These are phyloP conservation scores for Sebastolobus alascanus DNA, from an alignment of 2,797 vertebrate species.

Conservation along the genomic window DNA sequence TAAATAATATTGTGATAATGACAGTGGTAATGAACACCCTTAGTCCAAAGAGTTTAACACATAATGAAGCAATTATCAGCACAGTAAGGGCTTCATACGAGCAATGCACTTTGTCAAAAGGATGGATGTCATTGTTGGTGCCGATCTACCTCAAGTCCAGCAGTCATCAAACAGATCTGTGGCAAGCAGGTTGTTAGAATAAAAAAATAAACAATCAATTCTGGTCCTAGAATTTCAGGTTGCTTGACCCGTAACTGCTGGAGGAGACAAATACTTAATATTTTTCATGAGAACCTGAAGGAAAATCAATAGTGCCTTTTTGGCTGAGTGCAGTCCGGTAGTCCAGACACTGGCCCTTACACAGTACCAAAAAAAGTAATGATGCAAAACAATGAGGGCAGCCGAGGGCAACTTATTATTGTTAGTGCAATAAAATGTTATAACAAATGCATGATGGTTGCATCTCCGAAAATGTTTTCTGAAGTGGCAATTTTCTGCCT, in stretches of 20 bases:
- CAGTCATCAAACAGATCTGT: constrained; percentile 18
- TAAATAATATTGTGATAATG: constrained; percentile 10
- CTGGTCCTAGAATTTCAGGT: constrained; percentile 16
- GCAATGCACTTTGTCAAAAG: constrained; percentile 19
- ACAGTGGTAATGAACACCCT: constrained; percentile 18
- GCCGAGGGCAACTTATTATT: neutral
- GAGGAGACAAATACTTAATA: constrained; percentile 47
- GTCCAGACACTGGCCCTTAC: constrained; percentile 19
- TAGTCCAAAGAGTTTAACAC: constrained; percentile 6
- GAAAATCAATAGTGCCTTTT: constrained; percentile 62
- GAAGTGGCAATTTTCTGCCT: neutral
- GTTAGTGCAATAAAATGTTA: neutral
- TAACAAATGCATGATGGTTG: neutral
- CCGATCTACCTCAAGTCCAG: constrained; percentile 1
- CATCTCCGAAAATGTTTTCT: neutral
- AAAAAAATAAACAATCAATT: constrained; percentile 41
- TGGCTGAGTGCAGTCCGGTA: constrained; percentile 21
- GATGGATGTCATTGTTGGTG: constrained; percentile 10
- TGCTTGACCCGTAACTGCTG: constrained; percentile 48
- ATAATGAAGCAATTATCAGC: constrained; percentile 22
- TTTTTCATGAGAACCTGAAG: constrained; percentile 46
- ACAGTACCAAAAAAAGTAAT: constrained; percentile 10
- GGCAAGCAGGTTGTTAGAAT: constrained; percentile 32
- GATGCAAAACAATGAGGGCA: constrained; percentile 19
- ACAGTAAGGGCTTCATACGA: constrained; percentile 6